A percentile compares a stretch with the other conserved stretches of the same genome.
phyloP scores from a whole-genome alignment of 2,797 vertebrate genomes.

The Phaenicophaeus curvirostris region DNA sequence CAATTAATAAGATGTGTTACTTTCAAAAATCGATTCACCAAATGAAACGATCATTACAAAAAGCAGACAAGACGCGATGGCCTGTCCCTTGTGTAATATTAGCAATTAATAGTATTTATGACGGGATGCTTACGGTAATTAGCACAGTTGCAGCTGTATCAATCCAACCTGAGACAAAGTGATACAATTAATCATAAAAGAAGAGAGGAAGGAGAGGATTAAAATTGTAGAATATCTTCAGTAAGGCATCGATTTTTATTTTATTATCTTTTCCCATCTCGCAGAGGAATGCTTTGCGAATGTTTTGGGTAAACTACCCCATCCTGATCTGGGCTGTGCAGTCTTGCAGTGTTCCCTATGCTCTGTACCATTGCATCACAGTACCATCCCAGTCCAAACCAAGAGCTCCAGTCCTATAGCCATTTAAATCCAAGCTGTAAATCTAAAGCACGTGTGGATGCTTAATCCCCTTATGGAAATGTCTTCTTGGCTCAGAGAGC shows the following conservation, averaged over 20 bases:
- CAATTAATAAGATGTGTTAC: not conserved
- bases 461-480: not conserved
- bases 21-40: not conserved
- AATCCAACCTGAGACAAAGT: not conserved
- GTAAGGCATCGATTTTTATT: not conserved
- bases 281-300: not conserved
- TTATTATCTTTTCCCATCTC: not conserved
- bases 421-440: not conserved
- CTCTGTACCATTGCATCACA: not conserved
- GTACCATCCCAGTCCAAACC: not conserved
- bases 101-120: not conserved
- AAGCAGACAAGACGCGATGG: not conserved
- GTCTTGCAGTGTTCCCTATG: rapidly evolving
- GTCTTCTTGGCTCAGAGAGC: not conserved
- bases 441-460: not conserved
- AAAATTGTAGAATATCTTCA: not conserved
- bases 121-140: not conserved
- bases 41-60: not conserved
- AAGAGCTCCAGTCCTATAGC: not conserved
- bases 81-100: not conserved
- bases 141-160: not conserved
- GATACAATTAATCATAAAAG: constrained; percentile 10
- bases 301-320: not conserved
- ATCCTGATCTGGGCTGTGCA: not conserved
- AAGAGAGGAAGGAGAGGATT: not conserved